Evolutionary conservation across 2,888 invertebrate species (phyloP).

Genomic region (Colletes collaris): DNA sequence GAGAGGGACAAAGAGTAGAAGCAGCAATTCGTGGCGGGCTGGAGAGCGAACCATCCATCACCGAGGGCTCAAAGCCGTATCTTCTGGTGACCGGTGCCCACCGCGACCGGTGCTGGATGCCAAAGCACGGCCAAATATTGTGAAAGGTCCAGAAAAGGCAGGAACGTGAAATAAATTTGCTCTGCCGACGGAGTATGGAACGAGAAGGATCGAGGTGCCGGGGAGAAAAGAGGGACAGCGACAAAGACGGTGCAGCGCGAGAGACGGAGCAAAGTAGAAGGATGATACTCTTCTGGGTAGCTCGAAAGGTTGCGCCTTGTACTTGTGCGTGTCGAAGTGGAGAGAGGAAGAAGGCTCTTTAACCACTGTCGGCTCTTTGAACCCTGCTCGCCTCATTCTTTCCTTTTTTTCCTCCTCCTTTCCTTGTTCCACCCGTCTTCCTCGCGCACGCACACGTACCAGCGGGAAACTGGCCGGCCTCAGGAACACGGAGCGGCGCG

Average conservation of each 20-base stretch:
- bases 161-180: constrained; percentile 81
- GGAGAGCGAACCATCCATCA: constrained; percentile 80
- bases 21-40: constrained; percentile 64
- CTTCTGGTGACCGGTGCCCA: constrained; percentile 77
- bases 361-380: constrained; percentile 82
- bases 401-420: constrained; percentile 30
- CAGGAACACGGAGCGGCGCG: constrained; percentile 67
- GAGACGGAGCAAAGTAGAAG: constrained; percentile 46
- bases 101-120: constrained; percentile 70
- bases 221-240: constrained; percentile 19
- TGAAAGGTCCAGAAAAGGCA: constrained; percentile 83
- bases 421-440: constrained; percentile 40
- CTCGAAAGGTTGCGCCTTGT: constrained; percentile 72
- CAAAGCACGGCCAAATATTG: constrained; percentile 82
- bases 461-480: constrained; percentile 51
- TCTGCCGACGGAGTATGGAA: constrained; percentile 68
- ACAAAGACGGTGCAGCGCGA: constrained; percentile 1
- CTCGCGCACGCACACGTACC: constrained; percentile 37
- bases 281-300: constrained; percentile 65
- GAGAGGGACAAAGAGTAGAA: constrained; percentile 53
- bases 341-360: constrained; percentile 77
- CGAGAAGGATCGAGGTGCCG: constrained; percentile 40
- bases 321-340: constrained; percentile 73
- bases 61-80: constrained; percentile 79
- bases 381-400: constrained; percentile 68